Evolutionary conservation across 2,113 vertebrate species (phyloP).

Genomic region (Bufo gargarizans): DNA sequence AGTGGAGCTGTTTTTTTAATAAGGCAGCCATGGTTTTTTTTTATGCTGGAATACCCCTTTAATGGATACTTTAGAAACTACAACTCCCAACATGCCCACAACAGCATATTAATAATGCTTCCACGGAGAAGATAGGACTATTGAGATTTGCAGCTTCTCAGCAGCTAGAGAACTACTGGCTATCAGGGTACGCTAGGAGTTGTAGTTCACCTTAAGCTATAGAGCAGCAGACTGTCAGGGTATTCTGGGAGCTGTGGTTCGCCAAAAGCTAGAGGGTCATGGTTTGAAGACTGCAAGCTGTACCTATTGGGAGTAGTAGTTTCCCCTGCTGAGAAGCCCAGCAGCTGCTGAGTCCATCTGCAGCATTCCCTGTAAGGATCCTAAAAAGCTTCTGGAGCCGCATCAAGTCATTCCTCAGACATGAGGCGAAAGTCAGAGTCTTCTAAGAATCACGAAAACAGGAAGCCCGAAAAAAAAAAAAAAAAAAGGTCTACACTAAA

Average conservation of each 20-base stretch:
- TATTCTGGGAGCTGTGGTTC: background rate
- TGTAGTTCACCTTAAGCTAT: too few relatives aligned
- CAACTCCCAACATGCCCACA: too few relatives aligned
- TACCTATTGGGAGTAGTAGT: background rate
- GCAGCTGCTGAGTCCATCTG: constrained; percentile 25
- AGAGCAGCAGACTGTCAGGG: background rate
- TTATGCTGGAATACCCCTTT: too few relatives aligned
- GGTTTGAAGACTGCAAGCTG: background rate
- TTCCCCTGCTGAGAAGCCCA: background rate
- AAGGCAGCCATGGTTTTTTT: too few relatives aligned
- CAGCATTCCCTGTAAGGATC: constrained; percentile 21
- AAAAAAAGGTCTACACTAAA: background rate
- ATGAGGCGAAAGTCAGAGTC: background rate
- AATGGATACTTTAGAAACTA: too few relatives aligned
- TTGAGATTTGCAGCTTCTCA: too few relatives aligned
- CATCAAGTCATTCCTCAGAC: background rate
- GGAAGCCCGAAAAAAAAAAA: background rate
- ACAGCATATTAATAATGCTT: too few relatives aligned
- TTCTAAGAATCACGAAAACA: constrained; percentile 30
- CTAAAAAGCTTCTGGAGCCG: background rate
- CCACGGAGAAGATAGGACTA: too few relatives aligned
- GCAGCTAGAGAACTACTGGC: too few relatives aligned
- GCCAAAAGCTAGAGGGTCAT: background rate
- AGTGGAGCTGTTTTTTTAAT: too few relatives aligned
- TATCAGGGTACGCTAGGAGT: background rate